Evolutionary conservation across 2,888 invertebrate species (phyloP), one percentile per base, ranked within the genome.

Genomic region (Camptogramma bilineatum): DNA sequence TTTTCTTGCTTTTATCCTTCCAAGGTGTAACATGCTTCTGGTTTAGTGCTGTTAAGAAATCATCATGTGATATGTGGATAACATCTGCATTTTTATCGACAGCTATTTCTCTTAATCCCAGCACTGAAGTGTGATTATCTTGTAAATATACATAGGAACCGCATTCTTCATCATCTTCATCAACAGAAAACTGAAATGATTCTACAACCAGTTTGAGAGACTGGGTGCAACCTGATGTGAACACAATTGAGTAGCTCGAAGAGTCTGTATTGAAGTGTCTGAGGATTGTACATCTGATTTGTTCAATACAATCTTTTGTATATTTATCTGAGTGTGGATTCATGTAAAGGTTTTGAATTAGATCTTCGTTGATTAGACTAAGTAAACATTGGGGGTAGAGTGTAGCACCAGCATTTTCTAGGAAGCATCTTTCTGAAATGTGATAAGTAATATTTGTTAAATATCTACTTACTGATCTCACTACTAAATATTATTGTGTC

Each of bases 81-180:
- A 95, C 83, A 57, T 94, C 86, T 13, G 93, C 93, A 66, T 94
- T 93, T 72, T 88, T 94, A n/a, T 88, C 86, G 66, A 85, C 77
- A 1, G 96, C 96, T 58, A 96, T 81, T 84, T 96, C 97, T 81
- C 99, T 94, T 95, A 99, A 96, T 10, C 99, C 99, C 65, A 99
- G 92, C 0, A 98, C 98, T 0, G 99, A 99, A 0, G 99, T 99
- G 83, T 99, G 99, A 82, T 97, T 99, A 84, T 99, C 98, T 81
- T 96, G 95, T 57, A 97, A 92, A 83, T 98, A 98, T 8, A 95
- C 94, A 82, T 98, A 97, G 55, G 94, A 91, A 1, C 97, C 97
- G 63, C 79, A 78, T 24, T 83, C 78, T 53, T 70, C 72, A 65
- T 83, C 76, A 60, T 73, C 70, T 54, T 82, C 80, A 50, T 84